Evolutionary conservation across 2,113 vertebrate genomes (phyloP), one percentile per base, ranked within the genome.

Genomic region (Callopanchax toddi): DNA sequence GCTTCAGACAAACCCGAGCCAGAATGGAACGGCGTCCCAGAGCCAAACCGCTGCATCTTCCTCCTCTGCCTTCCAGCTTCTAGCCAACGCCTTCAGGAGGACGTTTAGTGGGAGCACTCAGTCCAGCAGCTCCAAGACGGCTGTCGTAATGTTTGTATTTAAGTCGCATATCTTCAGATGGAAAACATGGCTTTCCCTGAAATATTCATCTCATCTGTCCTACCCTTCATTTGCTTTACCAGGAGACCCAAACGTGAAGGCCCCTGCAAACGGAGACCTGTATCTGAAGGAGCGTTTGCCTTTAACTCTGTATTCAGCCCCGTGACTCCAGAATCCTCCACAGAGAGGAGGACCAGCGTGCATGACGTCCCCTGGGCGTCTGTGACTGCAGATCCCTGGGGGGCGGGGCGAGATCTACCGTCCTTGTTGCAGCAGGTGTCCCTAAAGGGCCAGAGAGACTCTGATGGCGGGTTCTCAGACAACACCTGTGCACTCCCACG

Each of bases 361-460:
- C n/a, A 3, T 0, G 29, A 53, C 1, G 34, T 18, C 3, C 45
- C 0, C 1, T 48, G 22, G 76, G 51, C 37, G 12, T 51, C 67
- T 18, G 34, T 34, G 1, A 59, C 42, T 9, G 37, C 62, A 2
- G 73, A 77, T 37, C 76, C 66, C 0, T 85, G 79, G 57, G 78
- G 72, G 6, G 45, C 18, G 1, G 83, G 67, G n/a, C 72, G n/a
- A 6, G 87, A 92, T 55, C 80, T 93, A 36, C 79, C 91, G 1
- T 77, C 83, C 8, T 72, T 89, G 44, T 29, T 92, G 77, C 83
- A 92, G 86, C 78, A 85, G 76, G 85, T 91, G 26, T 83, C 89
- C 8, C 61, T 91, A 0, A 76, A 62, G 57, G 15, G 62, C 37
- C 51, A 51, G 0, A 78, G 83, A 50, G 64, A 60, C 15, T 67